Evolutionary conservation across 2,113 vertebrate genomes (phyloP).

Genomic region (Axis porcinus): DNA sequence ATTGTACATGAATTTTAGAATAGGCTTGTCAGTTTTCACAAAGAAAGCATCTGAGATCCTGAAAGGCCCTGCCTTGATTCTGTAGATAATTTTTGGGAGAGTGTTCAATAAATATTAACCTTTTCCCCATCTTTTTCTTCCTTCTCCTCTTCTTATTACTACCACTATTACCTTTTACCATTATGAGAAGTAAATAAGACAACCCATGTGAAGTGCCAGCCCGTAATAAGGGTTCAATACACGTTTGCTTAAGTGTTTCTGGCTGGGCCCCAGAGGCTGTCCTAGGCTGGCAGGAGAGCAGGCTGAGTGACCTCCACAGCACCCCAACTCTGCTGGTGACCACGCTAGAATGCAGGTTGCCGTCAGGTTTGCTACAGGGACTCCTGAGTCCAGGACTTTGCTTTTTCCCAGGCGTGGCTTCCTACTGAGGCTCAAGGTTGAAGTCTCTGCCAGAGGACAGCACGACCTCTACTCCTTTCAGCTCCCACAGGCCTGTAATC

Average conservation of each 20-base stretch:
- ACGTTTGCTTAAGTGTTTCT: background rate
- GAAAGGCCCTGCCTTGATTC: background rate
- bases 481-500: background rate
- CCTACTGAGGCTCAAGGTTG: background rate
- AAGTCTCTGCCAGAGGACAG: background rate
- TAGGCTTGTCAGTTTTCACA: slow-evolving; percentile 14
- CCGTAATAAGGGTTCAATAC: background rate
- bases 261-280: background rate
- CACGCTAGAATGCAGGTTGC: background rate
- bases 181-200: background rate
- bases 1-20: slow-evolving; percentile 13
- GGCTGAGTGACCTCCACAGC: background rate
- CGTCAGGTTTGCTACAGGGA: background rate
- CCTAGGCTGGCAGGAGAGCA: background rate
- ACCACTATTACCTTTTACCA: background rate
- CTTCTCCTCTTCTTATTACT: background rate
- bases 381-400: background rate
- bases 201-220: background rate
- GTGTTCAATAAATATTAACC: background rate
- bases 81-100: background rate
- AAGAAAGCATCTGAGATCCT: background rate
- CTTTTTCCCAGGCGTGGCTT: background rate
- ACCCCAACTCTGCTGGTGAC: background rate
- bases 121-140: background rate
- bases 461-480: background rate